These are phyloP conservation scores for Melanotaenia parkinsoni DNA, from an alignment of 2,797 vertebrate species.

Conservation along the genomic window DNA sequence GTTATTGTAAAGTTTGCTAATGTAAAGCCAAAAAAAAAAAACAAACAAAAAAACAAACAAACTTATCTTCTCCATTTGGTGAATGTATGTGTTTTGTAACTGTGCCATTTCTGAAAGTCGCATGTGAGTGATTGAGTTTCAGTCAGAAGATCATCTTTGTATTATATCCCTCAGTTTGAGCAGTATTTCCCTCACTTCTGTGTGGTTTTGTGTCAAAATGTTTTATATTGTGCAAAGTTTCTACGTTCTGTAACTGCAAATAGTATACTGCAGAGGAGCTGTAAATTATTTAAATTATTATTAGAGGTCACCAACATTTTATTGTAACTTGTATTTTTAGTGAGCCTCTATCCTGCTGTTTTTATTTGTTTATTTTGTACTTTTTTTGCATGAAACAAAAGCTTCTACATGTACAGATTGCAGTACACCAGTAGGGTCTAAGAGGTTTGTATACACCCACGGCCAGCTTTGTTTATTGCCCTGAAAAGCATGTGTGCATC, in stretches of 20 bases:
- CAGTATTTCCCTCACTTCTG: slow-evolving; percentile 43
- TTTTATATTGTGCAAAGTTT: slow-evolving; percentile 75
- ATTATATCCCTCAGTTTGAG: slow-evolving; percentile 47
- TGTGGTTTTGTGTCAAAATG: slow-evolving; percentile 63
- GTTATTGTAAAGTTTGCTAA: slow-evolving; percentile 52
- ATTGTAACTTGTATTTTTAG: slow-evolving; percentile 27
- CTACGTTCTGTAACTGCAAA: slow-evolving; percentile 73
- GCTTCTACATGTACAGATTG: slow-evolving; percentile 16
- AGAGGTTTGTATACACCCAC: slow-evolving; percentile 23
- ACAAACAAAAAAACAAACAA: slow-evolving; percentile 12
- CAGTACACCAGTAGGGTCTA: slow-evolving; percentile 8
- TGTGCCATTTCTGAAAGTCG: slow-evolving; percentile 62
- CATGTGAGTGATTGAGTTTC: slow-evolving; percentile 50
- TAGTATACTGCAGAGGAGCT: slow-evolving; percentile 58
- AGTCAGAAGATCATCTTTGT: slow-evolving; percentile 51
- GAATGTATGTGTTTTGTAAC: slow-evolving; percentile 70
- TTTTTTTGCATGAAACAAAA: slow-evolving; percentile 51
- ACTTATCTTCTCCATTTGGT: slow-evolving; percentile 54
- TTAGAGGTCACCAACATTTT: slow-evolving; percentile 49
- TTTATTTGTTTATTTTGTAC: slow-evolving; percentile 30
- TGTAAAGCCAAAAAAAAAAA: slow-evolving; percentile 54
- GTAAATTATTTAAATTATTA: slow-evolving; percentile 64
- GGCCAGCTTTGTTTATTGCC: slow-evolving; percentile 32
- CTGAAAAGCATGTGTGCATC: slow-evolving; percentile 42
- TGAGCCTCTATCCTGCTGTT: slow-evolving; percentile 11